A percentile compares a stretch with the other conserved stretches of the same genome.
phyloP scores from a whole-genome alignment of 1,140 invertebrate species.

The Drosophila orosa region DNA sequence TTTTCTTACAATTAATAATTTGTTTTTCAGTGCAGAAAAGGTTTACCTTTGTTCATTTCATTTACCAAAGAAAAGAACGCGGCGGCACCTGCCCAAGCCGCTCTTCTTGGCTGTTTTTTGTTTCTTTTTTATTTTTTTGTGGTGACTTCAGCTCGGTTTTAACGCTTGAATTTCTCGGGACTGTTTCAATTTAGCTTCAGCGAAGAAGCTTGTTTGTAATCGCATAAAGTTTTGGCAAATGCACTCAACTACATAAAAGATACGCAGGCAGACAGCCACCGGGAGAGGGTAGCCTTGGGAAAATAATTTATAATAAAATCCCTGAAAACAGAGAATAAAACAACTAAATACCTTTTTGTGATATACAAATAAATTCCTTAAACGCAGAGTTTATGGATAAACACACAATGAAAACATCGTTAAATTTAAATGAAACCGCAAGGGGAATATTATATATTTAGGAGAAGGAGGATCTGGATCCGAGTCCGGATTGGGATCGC shows the following conservation, averaged over 20 bases:
- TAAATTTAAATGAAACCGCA: background rate
- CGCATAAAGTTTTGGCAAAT: conserved; percentile 27
- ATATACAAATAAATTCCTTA: too few species aligned
- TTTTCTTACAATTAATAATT: background rate
- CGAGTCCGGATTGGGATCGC: background rate
- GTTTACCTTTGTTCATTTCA: conserved; percentile 5
- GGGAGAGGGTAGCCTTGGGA: background rate
- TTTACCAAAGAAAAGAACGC: conserved; percentile 1
- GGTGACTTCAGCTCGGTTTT: conserved; percentile 54
- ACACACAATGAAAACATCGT: conserved; percentile 2
- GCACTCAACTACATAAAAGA: conserved; percentile 33
- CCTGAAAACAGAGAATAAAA: background rate
- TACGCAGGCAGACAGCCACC: background rate
- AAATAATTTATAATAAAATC: background rate
- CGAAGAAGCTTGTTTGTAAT: conserved; percentile 44
- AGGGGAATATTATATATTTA: background rate
- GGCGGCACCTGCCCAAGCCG: conserved; percentile 19
- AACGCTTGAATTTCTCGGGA: conserved; percentile 60
- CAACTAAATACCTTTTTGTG: background rate
- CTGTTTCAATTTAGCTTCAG: conserved; percentile 41
- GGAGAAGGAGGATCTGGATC: too few species aligned
- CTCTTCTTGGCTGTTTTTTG: conserved; percentile 7
- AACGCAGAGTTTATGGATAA: background rate
- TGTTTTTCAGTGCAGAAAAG: conserved; percentile 1
- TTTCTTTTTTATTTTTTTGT: conserved; percentile 8